Evolutionary conservation across 2,888 invertebrate genomes (phyloP), one percentile per base, ranked within the genome.

Genomic region (Chrysodeixis includens): DNA sequence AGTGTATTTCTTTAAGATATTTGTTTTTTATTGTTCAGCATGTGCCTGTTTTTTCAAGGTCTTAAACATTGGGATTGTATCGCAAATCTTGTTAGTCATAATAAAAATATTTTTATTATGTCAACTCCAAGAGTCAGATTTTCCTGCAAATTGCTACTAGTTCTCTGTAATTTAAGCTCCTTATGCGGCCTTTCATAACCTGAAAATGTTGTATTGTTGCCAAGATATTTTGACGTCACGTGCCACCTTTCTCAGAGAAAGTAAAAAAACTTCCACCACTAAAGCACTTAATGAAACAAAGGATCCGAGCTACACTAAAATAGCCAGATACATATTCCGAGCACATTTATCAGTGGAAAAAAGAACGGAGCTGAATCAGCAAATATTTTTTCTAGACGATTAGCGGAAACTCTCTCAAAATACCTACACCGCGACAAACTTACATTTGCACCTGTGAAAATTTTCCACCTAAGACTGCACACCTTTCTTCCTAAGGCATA

Each of bases 331-430:
- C 90, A 92, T 92, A 91, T 90, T 91, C 91, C 79, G 85, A 83
- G 88, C 82, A 88, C 93, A 93, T 94, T 93, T 92, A 90, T 93
- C 93, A 92, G 88, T 80, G 81, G 88, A 88, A 88, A 91, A 93
- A 91, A 89, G 91, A 84, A 86, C 85, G 82, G 84, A 81, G 90
- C 90, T 87, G 91, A 92, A 88, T 93, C 91, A 85, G 91, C 93
- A 92, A 93, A 93, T 93, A 92, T 94, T 94, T 94, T 93, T 94
- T 94, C 91, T 92, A 88, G 91, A 86, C 92, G 91, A 94, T 95
- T 94, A 94, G 92, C 90, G 90, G 86, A 89, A 91, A 90, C 87
- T 91, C 89, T 88, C 89, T 89, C 87, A 86, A 90, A 93, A 92
- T 92, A 93, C 91, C 91, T 92, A 91, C 83, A 85, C 84, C 64